phyloP scores from a whole-genome alignment of 2,797 vertebrate genomes.

The Rhyacichthys aspro region DNA sequence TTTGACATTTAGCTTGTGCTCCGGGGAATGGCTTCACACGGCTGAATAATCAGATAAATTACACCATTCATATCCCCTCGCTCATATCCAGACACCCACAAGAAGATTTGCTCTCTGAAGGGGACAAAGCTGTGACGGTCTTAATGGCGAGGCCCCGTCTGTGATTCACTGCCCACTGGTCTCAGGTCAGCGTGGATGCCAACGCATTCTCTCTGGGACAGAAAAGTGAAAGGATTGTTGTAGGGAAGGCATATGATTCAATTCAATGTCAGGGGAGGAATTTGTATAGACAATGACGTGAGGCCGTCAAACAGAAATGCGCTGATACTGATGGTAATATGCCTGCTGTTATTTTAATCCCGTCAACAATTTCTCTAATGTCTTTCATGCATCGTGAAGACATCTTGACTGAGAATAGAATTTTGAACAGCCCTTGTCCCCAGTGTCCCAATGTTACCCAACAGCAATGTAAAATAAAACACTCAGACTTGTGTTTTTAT shows the following conservation, averaged over 20 bases:
- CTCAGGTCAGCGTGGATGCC: slow-evolving; percentile 8
- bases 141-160: background rate
- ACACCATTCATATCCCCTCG: slow-evolving; percentile 3
- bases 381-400: no score
- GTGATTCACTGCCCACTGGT: slow-evolving; percentile 17
- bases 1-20: slow-evolving; percentile 29
- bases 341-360: no score
- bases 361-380: no score
- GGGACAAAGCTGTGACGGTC: background rate
- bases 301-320: no score
- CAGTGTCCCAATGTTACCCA: no score
- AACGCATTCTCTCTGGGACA: slow-evolving; percentile 1
- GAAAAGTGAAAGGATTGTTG: background rate
- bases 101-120: background rate
- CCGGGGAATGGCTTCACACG: slow-evolving; percentile 4
- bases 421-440: no score
- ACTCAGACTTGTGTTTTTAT: no score
- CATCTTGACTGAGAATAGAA: no score
- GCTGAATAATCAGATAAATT: slow-evolving; percentile 18
- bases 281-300: no score
- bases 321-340: no score
- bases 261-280: background rate
- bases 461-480: no score
- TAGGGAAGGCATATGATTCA: background rate
- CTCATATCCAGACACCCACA: background rate